Evolutionary conservation across 2,888 invertebrate species (phyloP), one percentile per base, ranked within the genome.

Genomic region (Entomobrya proxima): DNA sequence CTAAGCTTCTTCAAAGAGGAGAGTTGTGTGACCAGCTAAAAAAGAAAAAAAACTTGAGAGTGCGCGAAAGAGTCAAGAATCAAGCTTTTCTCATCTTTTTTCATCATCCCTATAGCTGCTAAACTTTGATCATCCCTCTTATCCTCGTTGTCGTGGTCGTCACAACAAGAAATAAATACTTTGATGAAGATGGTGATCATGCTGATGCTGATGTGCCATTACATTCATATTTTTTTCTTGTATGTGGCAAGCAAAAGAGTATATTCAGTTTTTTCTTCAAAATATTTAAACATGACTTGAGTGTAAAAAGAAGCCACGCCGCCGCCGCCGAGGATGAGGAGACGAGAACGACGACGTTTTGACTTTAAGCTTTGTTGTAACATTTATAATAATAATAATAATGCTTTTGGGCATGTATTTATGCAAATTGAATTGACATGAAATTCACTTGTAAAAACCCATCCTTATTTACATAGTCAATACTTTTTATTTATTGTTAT

Each of bases 11-110:
- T 76, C 78, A 81, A 82, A n/a, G n/a, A n/a, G n/a, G 81, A 86
- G 81, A 86, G 86, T 86, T 77, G 86, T 69, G 77, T 82, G 86
- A 86, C 86, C 76, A 78, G 82, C 61, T 78, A 5, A 44, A 40
- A 58, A 58, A 82, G 24, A 72, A 55, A 30, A 40, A 27, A 50
- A 52, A 77, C 55, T 58, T 47, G 24, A 30, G 61, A 13, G 75
- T 61, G 64, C 50, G 61, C 50, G 52, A 72, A 75, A 64, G 50
- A 80, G 55, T 85, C 75, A 85, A 69, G 80, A 80, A 67, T 85
- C 75, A 85, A 69, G 80, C 85, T 75, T 67, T 72, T 55, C 40
- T 78, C 72, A 58, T 81, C 27, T 50, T 67, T 64, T 35, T 79
- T 79, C 55, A 44, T 50, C 55, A 11, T 55, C 6, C 27, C 27